Percentiles rank a stretch among this genome's conserved stretches.
Conservation (phyloP, 2,888 invertebrate genomes). For the Gymnocheta viridis region DNA sequence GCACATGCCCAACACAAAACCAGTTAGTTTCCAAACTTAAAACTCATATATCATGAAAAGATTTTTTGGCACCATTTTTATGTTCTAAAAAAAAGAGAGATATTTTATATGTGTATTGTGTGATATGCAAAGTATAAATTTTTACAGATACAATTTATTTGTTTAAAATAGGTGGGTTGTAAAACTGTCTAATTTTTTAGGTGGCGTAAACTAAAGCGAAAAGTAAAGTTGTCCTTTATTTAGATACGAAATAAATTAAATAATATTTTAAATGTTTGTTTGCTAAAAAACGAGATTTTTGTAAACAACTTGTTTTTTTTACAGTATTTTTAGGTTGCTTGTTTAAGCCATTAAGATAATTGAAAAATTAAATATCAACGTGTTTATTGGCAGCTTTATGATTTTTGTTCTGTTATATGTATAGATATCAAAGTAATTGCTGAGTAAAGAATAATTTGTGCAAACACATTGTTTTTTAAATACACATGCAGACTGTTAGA, state of each 20-base stretch:
- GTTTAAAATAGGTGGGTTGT: conserved; percentile 40
- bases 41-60: conserved; percentile 56
- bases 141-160: conserved; percentile 27
- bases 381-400: not conserved
- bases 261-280: conserved; percentile 35
- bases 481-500: not conserved
- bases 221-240: conserved; percentile 28
- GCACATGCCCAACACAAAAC: conserved; percentile 53
- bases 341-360: conserved; percentile 49
- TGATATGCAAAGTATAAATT: conserved; percentile 15
- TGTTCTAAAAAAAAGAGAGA: not conserved
- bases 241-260: conserved; percentile 20
- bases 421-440: not conserved
- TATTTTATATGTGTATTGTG: conserved; percentile 3
- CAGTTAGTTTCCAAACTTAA: conserved; percentile 53
- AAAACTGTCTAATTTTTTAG: not conserved
- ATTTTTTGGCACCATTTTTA: conserved; percentile 56
- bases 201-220: not conserved
- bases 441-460: not conserved
- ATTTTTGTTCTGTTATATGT: not conserved
- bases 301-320: conserved; percentile 11
- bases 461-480: not conserved
- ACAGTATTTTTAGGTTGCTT: not conserved
- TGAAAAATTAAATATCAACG: conserved; percentile 1
- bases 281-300: not conserved